Evolutionary conservation across 2,888 invertebrate genomes (phyloP), one percentile per base, ranked within the genome.

Genomic region (Acanthococcus lagerstroemiae): DNA sequence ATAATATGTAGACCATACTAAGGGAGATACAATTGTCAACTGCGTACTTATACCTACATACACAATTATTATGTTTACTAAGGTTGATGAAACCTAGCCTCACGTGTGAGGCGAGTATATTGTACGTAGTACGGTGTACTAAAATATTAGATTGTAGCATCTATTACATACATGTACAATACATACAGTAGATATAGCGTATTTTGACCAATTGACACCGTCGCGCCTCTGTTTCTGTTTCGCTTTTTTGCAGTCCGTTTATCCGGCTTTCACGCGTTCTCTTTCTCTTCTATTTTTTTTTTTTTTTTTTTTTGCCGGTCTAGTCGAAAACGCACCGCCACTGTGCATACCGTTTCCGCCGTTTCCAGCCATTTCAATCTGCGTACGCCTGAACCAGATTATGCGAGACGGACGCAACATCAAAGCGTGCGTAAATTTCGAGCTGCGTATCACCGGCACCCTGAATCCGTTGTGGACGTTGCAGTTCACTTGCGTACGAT

Each of bases 341-440:
- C 26, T 65, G 21, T 65, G 65, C 55, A 21, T 48, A 26, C 55
- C 65, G 22, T 27, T 65, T 24, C 65, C 65, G n/a, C 26, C 26
- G 21, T 65, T 65, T 55, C 65, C 55, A 21, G 27, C 27, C n/a
- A 46, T 65, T 25, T 65, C 65, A 27, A 21, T 55, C 21, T 65
- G 65, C 45, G 48, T 65, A 27, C 27, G 55, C 25, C 15, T 65
- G 25, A 65, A 50, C 24, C 22, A 65, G 19, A 55, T 65, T 15
- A 27, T 21, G 46, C 22, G 26, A 37, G 65, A 65, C 17, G 55
- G 46, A 25, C 17, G 55, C 12, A 65, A 65, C 26, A 55, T 65
- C 22, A 55, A 48, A 55, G 65, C 55, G n/a, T 65, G 65, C 30
- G 46, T 65, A 19, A 37, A 65, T 55, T 65, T 65, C 26, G 65